Conservation (phyloP, 2,113 vertebrate genomes). For the Urocynchramus pylzowi region DNA sequence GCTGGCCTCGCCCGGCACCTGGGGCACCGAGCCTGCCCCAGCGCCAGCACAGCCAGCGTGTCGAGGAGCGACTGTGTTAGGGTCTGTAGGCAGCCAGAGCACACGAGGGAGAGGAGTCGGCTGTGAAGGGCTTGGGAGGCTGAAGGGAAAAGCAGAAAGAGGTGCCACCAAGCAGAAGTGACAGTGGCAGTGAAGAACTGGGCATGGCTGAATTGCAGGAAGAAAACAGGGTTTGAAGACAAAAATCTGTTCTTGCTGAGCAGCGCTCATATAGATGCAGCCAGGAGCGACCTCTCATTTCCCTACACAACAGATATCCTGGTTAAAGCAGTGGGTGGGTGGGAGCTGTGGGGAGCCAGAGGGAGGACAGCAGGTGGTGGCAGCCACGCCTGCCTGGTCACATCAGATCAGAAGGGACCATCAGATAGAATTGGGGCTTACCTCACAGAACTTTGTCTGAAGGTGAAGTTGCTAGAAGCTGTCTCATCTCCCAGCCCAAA, state of each 20-base stretch:
- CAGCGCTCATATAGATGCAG: neutral
- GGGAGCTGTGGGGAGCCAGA: neutral
- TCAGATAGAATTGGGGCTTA: neutral
- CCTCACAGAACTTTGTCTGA: neutral
- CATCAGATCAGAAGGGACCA: neutral
- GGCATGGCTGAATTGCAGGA: neutral
- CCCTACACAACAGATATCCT: fast-evolving
- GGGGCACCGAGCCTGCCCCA: neutral
- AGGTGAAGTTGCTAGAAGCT: neutral
- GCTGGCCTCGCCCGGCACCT: fast-evolving
- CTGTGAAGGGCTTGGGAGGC: neutral
- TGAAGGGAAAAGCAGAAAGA: neutral
- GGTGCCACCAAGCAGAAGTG: neutral
- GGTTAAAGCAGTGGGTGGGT: neutral
- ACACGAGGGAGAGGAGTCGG: neutral
- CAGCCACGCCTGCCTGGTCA: neutral
- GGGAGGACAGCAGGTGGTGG: neutral
- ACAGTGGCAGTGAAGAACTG: neutral
- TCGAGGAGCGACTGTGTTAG: fast-evolving
- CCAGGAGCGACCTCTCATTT: fast-evolving
- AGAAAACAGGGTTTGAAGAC: neutral
- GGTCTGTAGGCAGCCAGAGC: fast-evolving
- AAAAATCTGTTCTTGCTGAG: neutral
- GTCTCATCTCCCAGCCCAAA: neutral
- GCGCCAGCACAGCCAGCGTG: fast-evolving